These are phyloP conservation scores for Mesembrinibis cayennensis DNA, from an alignment of 2,113 vertebrate genomes.

Conservation along the genomic window DNA sequence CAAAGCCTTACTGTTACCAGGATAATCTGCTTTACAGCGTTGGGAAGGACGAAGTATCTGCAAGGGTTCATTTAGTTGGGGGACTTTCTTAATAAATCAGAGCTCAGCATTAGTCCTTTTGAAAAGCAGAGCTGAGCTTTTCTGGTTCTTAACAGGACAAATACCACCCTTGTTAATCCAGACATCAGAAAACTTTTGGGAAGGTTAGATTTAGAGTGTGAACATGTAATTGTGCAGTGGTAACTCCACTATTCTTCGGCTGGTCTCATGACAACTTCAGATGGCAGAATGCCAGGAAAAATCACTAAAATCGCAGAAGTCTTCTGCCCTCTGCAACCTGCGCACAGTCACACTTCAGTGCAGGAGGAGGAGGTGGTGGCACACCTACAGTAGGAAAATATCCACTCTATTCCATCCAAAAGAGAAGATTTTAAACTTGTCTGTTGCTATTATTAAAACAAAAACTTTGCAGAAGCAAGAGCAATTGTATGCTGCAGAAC, in stretches of 20 bases:
- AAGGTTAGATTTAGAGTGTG: background rate
- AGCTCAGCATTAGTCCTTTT: background rate
- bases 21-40: background rate
- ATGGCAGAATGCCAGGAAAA: background rate
- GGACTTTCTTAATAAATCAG: background rate
- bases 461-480: conserved; percentile 42
- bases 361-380: background rate
- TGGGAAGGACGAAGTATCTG: background rate
- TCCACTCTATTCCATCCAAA: background rate
- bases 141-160: background rate
- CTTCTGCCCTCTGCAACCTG: background rate
- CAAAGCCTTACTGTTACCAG: background rate
- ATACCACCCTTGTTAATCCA: background rate
- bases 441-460: background rate
- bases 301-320: background rate
- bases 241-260: background rate
- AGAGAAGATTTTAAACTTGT: background rate
- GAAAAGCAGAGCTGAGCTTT: background rate
- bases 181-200: background rate
- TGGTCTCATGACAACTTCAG: background rate
- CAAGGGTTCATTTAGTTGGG: background rate
- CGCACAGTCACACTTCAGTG: too few relatives aligned
- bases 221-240: background rate
- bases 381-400: background rate
- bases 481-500: background rate